Percentiles rank a stretch among this genome's conserved stretches.
These are phyloP conservation scores for Takifugu flavidus DNA, from an alignment of 2,113 vertebrate species.

Conservation along the genomic window DNA sequence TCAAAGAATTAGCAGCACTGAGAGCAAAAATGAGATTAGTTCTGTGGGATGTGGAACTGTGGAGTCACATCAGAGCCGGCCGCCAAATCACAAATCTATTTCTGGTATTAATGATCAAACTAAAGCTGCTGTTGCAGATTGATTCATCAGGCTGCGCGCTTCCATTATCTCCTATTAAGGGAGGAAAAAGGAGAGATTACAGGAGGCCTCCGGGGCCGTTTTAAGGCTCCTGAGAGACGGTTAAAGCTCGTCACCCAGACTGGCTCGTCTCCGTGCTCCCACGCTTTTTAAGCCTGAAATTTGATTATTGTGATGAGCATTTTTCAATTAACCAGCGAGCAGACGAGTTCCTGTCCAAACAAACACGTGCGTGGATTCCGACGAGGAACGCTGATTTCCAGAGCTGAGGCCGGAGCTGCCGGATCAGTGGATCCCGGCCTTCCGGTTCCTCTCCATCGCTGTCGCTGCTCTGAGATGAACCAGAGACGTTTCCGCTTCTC, in stretches of 20 bases:
- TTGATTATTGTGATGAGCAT: conserved; percentile 71
- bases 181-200: conserved; percentile 66
- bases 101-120: conserved; percentile 78
- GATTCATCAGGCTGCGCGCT: conserved; percentile 71
- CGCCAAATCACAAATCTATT: conserved; percentile 79
- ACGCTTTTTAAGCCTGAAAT: conserved; percentile 71
- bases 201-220: conserved; percentile 69
- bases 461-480: too few relatives aligned
- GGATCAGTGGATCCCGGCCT: too few relatives aligned
- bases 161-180: conserved; percentile 78
- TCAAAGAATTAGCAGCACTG: conserved; percentile 75
- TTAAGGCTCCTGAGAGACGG: conserved; percentile 69
- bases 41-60: conserved; percentile 51
- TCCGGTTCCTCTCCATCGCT: too few relatives aligned
- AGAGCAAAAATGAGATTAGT: conserved; percentile 62
- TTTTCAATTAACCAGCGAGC: conserved; percentile 73
- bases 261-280: conserved; percentile 45
- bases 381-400: too few relatives aligned
- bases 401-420: too few relatives aligned
- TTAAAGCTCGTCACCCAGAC: conserved; percentile 74
- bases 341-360: background rate
- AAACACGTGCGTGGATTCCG: background rate
- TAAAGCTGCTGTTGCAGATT: conserved; percentile 75
- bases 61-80: conserved; percentile 42
- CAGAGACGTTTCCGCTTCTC: too few relatives aligned